phyloP scores from a whole-genome alignment of 2,888 invertebrate genomes.

The Macrophya annulata region DNA sequence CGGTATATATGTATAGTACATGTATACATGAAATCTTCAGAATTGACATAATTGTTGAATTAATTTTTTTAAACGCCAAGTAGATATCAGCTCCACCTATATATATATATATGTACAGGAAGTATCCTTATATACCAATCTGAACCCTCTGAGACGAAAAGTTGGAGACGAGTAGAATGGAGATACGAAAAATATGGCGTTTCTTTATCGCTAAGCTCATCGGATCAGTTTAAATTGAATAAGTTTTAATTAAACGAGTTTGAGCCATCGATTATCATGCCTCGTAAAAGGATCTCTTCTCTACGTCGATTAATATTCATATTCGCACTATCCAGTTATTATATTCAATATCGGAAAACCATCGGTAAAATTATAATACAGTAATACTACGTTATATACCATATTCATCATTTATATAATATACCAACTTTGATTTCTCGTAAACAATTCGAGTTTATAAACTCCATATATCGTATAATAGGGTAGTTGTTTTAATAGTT shows the following conservation, averaged over 20 bases:
- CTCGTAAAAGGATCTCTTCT: background rate
- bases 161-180: slow-evolving; percentile 4
- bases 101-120: too few relatives aligned
- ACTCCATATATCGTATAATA: background rate
- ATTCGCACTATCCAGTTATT: slow-evolving; percentile 15
- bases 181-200: slow-evolving; percentile 46
- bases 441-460: background rate
- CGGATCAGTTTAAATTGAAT: slow-evolving; percentile 53
- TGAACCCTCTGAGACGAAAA: slow-evolving; percentile 24
- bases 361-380: background rate
- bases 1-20: background rate
- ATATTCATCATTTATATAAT: background rate
- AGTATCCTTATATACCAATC: background rate
- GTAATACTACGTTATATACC: background rate
- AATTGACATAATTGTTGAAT: background rate
- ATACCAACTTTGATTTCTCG: background rate
- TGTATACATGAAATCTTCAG: background rate
- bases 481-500: slow-evolving; percentile 12
- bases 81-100: too few relatives aligned
- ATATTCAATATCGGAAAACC: background rate
- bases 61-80: background rate
- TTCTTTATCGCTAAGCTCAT: slow-evolving; percentile 53
- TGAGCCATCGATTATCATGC: slow-evolving; percentile 23
- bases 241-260: slow-evolving; percentile 50
- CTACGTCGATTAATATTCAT: slow-evolving; percentile 24